A percentile compares a stretch with the other conserved stretches of the same genome.
Evolutionary conservation across 2,797 vertebrate species (phyloP).

Genomic region (Rhinophrynus dorsalis): DNA sequence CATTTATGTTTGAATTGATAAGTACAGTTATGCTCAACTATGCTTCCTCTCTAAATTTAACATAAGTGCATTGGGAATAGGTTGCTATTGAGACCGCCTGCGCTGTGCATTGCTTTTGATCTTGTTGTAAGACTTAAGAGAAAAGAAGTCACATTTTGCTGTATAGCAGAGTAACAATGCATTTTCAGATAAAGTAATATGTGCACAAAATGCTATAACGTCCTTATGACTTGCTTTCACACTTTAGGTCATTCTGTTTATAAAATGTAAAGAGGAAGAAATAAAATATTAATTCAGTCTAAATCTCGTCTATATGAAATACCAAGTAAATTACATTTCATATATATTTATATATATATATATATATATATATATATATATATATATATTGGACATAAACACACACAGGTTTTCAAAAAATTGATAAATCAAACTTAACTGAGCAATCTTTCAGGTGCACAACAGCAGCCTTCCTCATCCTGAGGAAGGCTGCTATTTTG

Average conservation of each 20-base stretch:
- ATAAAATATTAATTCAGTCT: too few relatives aligned
- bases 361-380: too few relatives aligned
- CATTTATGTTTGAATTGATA: constrained; percentile 17
- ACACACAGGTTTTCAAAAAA: too few relatives aligned
- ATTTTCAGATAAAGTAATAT: neutral
- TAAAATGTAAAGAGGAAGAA: neutral
- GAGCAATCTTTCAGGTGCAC: too few relatives aligned
- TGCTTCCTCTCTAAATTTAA: neutral
- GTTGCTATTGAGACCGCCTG: neutral
- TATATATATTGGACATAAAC: too few relatives aligned
- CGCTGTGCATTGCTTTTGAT: neutral
- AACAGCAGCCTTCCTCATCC: too few relatives aligned
- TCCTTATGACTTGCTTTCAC: neutral
- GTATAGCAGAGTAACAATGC: neutral
- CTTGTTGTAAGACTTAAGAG: neutral
- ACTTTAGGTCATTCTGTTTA: constrained; percentile 9
- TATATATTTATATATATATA: too few relatives aligned
- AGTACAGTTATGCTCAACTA: neutral
- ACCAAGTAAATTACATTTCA: too few relatives aligned
- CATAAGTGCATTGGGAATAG: constrained; percentile 16
- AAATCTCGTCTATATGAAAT: too few relatives aligned
- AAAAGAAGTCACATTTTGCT: neutral
- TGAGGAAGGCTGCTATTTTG: too few relatives aligned
- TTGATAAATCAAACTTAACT: too few relatives aligned
- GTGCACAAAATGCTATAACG: neutral